Evolutionary conservation across 1,140 invertebrate genomes (phyloP), one percentile per base, ranked within the genome.

Genomic region (Proctacanthus coquilletti): DNA sequence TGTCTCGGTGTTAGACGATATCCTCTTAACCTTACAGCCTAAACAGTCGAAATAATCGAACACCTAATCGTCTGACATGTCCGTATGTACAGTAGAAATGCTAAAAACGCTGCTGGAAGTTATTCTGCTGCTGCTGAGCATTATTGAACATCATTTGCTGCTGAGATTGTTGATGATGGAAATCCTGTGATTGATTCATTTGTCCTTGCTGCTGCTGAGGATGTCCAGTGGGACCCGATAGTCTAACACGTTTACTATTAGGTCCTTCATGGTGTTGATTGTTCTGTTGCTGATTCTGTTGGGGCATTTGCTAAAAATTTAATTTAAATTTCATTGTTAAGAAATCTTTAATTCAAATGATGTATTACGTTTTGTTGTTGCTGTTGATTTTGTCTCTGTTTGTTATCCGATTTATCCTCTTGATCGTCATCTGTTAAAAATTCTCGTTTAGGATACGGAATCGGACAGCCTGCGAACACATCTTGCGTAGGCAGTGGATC

Each of bases 371-470:
- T 62, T 10, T 59, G 52, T 5, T 71, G 69, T 61, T 74, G 77
- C 47, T 75, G 74, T 39, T 82, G 79, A 57, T 83, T 80, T 48
- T 84, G 79, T 34, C 80, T 68, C 14, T 76, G 75, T 65, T 86
- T 85, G 42, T 80, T 87, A 53, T 91, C 85, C 40, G 80, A 77
- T 63, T 93, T 91, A 52, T 93, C 86, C 44, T 98, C 93, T 51
- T 93, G 89, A 53, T 97, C 91, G 46, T 98, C 94, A 53, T 98
- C 93, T 13, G 88, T 95, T 34, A 98, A 71, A 63, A 98, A 98
- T 62, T 98, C 94, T 51, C 94, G 66, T 63, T 98, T 98, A 2
- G 94, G 94, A 67, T 98, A 99, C 2, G 95, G 95, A 60, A 99
- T 98, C 5, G 84, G 76, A 57, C 83, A 91, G 10, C 88, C 91